A percentile compares a stretch with the other conserved stretches of the same genome.
These are phyloP conservation scores for Zingel zingel DNA, from an alignment of 2,113 vertebrate species.

Conservation along the genomic window DNA sequence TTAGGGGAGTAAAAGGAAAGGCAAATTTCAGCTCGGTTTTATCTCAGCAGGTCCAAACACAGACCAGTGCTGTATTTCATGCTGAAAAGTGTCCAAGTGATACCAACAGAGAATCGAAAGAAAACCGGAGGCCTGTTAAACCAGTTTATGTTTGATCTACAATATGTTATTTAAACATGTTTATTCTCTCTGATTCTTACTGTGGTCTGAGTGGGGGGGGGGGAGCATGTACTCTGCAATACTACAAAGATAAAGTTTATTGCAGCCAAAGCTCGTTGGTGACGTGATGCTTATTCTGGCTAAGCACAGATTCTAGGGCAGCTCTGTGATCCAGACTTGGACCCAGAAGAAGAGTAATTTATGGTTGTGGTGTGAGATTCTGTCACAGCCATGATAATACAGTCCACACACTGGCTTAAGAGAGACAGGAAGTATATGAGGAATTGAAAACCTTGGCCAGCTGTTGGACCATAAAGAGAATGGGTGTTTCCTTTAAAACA, in stretches of 20 bases:
- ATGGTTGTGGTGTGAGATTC: constrained; percentile 76
- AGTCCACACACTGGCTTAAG: constrained; percentile 74
- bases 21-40: constrained; percentile 73
- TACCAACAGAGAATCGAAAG: constrained; percentile 18
- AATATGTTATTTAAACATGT: constrained; percentile 33
- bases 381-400: constrained; percentile 68
- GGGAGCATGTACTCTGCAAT: no score
- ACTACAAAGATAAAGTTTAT: not conserved
- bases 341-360: constrained; percentile 76
- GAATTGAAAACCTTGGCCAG: constrained; percentile 70
- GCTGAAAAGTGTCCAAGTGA: constrained; percentile 47
- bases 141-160: constrained; percentile 40
- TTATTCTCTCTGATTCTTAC: constrained; percentile 21
- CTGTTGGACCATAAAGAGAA: not conserved
- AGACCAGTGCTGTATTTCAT: constrained; percentile 71
- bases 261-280: not conserved
- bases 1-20: constrained; percentile 64
- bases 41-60: constrained; percentile 73
- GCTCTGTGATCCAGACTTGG: constrained; percentile 48
- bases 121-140: constrained; percentile 39
- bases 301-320: constrained; percentile 2
- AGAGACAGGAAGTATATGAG: constrained; percentile 71
- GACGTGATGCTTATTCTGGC: constrained; percentile 9
- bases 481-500: not conserved
- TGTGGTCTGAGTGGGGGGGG: not conserved